phyloP scores from a whole-genome alignment of 2,888 invertebrate species.

The Ischnus inquisitorius region DNA sequence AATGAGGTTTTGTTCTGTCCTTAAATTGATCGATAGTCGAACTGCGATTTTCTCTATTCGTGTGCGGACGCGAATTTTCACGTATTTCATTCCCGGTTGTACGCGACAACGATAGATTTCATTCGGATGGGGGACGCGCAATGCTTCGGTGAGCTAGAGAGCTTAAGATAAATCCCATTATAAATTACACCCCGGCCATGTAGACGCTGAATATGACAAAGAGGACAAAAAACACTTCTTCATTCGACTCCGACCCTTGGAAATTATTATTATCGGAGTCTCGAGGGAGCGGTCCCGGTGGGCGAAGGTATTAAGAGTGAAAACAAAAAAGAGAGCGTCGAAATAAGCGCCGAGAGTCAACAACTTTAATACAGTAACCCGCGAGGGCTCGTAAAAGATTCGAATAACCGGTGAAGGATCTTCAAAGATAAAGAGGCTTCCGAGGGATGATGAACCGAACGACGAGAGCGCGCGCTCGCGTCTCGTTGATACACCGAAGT shows the following conservation, averaged over 20 bases:
- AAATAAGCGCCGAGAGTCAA: slow-evolving; percentile 59
- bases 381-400: slow-evolving; percentile 72
- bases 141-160: neutral
- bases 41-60: neutral
- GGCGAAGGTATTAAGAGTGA: slow-evolving; percentile 1
- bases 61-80: neutral
- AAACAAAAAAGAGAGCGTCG: slow-evolving; percentile 3
- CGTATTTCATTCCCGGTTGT: neutral
- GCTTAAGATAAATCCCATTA: neutral
- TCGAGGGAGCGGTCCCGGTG: slow-evolving; percentile 17
- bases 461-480: slow-evolving; percentile 3
- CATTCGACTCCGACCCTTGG: slow-evolving; percentile 3
- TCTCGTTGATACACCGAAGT: slow-evolving; percentile 41
- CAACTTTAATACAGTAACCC: slow-evolving; percentile 62
- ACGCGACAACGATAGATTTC: neutral
- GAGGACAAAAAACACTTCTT: neutral
- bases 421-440: slow-evolving; percentile 30
- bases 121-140: neutral
- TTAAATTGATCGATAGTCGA: neutral
- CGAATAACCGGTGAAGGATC: slow-evolving; percentile 25
- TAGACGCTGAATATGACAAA: neutral
- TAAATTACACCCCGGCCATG: neutral
- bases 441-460: slow-evolving; percentile 60
- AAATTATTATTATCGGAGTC: slow-evolving; percentile 48
- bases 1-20: too few species aligned